phyloP scores from a whole-genome alignment of 2,888 invertebrate genomes.

The Erebia aethiops region DNA sequence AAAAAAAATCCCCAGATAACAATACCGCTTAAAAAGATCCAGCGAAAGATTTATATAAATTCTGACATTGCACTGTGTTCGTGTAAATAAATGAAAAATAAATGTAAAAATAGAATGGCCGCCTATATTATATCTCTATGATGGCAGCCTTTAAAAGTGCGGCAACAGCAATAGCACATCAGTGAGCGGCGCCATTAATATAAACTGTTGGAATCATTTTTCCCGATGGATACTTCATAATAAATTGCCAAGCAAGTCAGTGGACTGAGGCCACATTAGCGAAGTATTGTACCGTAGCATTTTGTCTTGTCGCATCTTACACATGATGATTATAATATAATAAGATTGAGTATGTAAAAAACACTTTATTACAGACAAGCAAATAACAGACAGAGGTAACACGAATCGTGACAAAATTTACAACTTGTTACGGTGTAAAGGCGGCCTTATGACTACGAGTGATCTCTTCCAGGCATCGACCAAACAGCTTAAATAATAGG shows the following conservation, averaged over 20 bases:
- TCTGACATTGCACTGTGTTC: constrained; percentile 9
- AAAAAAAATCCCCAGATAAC: neutral
- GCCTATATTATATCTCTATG: too few species aligned
- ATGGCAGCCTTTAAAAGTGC: too few species aligned
- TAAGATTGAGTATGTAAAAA: too few species aligned
- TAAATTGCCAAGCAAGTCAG: constrained; percentile 41
- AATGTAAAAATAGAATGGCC: constrained; percentile 24
- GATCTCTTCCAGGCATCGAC: too few species aligned
- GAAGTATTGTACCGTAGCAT: neutral
- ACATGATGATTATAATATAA: too few species aligned
- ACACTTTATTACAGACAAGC: too few species aligned
- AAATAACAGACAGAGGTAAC: too few species aligned
- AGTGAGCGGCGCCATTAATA: constrained; percentile 40
- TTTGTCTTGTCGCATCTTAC: neutral
- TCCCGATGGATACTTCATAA: constrained; percentile 44
- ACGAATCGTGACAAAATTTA: too few species aligned
- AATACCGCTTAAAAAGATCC: constrained; percentile 1
- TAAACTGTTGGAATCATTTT: constrained; percentile 44
- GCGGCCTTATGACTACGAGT: too few species aligned
- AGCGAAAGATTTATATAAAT: constrained; percentile 16
- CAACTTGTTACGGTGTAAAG: too few species aligned
- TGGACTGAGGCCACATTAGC: neutral
- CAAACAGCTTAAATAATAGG: too few species aligned
- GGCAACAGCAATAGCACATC: constrained; percentile 23
- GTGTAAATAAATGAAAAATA: constrained; percentile 20